A percentile compares a stretch with the other conserved stretches of the same genome.
These are phyloP conservation scores for Gallinago nigripennis DNA, from an alignment of 2,797 vertebrate genomes.

Conservation along the genomic window DNA sequence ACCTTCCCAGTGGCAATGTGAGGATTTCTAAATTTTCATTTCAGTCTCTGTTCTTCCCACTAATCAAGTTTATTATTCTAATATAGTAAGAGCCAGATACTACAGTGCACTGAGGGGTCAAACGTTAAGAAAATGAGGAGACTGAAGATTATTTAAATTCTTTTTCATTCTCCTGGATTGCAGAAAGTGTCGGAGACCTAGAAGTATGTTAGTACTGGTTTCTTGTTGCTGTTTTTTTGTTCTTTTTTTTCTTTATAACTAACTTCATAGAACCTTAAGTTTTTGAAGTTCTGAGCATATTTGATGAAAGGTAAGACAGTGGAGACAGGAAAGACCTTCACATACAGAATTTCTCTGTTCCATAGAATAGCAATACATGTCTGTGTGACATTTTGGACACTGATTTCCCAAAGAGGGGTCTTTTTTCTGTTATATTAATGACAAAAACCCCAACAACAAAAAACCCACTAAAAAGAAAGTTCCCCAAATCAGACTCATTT, in stretches of 20 bases:
- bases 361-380: background rate
- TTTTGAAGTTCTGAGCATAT: background rate
- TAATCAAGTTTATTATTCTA: conserved; percentile 25
- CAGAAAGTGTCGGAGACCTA: background rate
- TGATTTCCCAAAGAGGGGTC: background rate
- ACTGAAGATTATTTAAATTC: conserved; percentile 1
- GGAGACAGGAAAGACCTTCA: background rate
- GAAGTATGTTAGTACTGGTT: background rate
- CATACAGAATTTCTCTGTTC: background rate
- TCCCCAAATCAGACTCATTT: background rate
- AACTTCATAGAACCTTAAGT: background rate
- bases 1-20: background rate
- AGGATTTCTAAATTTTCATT: background rate
- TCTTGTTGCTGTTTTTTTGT: background rate
- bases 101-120: background rate
- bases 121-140: conserved; percentile 33
- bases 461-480: background rate
- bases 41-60: background rate
- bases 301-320: background rate
- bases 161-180: background rate
- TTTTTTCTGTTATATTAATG: background rate
- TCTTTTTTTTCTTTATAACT: background rate
- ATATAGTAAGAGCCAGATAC: conserved; percentile 9
- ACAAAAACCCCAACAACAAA: background rate
- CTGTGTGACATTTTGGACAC: background rate